These are phyloP conservation scores for Melangyna quadrimaculata DNA, from an alignment of 2,888 invertebrate genomes.

Conservation along the genomic window DNA sequence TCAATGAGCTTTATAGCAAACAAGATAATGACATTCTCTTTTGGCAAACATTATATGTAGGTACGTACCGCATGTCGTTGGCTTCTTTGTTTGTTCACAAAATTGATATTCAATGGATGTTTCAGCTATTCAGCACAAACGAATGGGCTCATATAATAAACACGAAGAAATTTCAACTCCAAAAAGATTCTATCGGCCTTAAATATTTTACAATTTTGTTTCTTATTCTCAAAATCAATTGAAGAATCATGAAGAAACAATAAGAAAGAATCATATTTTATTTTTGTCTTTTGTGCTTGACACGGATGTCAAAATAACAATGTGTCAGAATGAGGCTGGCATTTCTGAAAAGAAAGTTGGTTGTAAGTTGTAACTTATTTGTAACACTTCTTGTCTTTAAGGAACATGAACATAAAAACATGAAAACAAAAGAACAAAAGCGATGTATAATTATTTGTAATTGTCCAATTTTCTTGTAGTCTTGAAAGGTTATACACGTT, in stretches of 20 bases:
- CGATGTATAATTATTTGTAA: neutral
- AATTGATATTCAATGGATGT: constrained; percentile 17
- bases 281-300: neutral
- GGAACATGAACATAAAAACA: neutral
- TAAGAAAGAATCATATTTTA: neutral
- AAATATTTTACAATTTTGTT: neutral
- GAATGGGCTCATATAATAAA: constrained; percentile 3
- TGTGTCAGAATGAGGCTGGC: neutral
- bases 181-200: neutral
- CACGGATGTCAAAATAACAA: constrained; percentile 6
- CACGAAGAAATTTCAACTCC: neutral
- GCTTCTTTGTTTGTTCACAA: constrained; percentile 1
- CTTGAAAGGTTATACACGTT: neutral
- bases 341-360: neutral
- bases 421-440: neutral
- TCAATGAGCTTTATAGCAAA: constrained; percentile 12
- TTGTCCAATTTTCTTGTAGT: constrained; percentile 21
- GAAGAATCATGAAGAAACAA: neutral
- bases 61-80: no score
- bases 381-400: neutral
- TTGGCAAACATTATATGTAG: constrained; percentile 13
- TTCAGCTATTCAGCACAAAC: constrained; percentile 7
- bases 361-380: no score
- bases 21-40: constrained; percentile 14
- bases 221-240: neutral